Evolutionary conservation across 92 coral and sea anemone species (phyloP), one percentile per base, ranked within the genome.

Genomic region (Siderastrea siderea): DNA sequence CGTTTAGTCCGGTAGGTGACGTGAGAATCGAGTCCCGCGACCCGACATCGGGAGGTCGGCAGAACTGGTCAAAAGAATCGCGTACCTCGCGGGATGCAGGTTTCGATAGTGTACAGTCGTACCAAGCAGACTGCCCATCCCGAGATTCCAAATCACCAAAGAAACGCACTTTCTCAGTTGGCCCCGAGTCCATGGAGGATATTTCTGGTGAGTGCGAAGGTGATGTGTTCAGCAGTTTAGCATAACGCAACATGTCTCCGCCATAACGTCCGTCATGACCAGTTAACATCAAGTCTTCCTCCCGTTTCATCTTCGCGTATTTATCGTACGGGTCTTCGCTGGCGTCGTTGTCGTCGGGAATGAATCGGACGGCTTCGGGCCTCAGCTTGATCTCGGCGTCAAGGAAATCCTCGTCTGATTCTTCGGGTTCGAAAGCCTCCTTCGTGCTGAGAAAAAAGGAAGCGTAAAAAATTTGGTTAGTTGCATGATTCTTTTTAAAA

Each of bases 1-100:
- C 90, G 8, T 53, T 74, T 13, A 62, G 26, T 62, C 86, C 87
- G 12, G 81, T 80, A 10, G 95, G 91, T 6, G 69, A 86, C 53
- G 84, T 77, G 55, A 90, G 94, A n/a, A 97, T 90, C 5, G 98
- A 96, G 69, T 97, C 99, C 89, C 94, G 97, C 50, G 99, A 97
- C 14, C 98, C 98, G 17, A 88, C 72, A 3, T 95, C 99, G 78
- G 94, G 91, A 0, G 90, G 81, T 50, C 89, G 84, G 77, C 98
- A 95, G 81, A 97, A 97, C 85, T 97, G 99, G 69, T 97, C 99
- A 63, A 91, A 97, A 6, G 99, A 97, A 87, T 97, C 99, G 61
- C 99, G 98, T 84, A 97, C 94, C 92, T 97, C 99, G 61, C 93
- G 96, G 59, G 95, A 90, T 2, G 98, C 99, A n/a, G 99, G 98